Evolutionary conservation across 2,113 vertebrate genomes (phyloP).

Genomic region (Morone chrysops): DNA sequence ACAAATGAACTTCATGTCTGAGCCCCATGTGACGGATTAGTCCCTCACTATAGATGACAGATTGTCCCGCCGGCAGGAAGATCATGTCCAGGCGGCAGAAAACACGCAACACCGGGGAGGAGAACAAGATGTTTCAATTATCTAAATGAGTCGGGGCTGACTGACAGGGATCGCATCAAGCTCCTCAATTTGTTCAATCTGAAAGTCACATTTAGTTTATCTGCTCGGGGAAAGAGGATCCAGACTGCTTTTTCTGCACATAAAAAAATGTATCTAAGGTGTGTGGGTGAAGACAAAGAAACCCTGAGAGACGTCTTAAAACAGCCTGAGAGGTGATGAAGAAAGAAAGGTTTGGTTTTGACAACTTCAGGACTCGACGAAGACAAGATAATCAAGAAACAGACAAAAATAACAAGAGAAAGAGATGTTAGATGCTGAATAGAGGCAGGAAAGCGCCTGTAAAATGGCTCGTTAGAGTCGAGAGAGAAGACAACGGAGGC

Average conservation of each 20-base stretch:
- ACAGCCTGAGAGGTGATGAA: background rate
- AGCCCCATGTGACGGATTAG: conserved; percentile 23
- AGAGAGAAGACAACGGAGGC: no score
- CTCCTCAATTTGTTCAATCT: background rate
- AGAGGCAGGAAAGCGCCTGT: background rate
- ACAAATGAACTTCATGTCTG: background rate
- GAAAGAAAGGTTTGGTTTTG: background rate
- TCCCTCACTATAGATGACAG: conserved; percentile 37
- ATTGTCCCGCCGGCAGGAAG: conserved; percentile 27
- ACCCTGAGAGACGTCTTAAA: background rate
- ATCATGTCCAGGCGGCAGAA: conserved; percentile 28
- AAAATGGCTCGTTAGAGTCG: background rate
- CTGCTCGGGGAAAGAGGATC: background rate
- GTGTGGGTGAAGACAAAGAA: background rate
- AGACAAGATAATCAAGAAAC: background rate
- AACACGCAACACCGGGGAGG: conserved; percentile 2
- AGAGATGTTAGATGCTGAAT: background rate
- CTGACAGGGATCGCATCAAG: background rate
- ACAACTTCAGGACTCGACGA: background rate
- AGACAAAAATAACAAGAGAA: background rate
- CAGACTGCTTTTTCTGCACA: background rate
- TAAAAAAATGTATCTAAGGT: no score
- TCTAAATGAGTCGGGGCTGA: conserved; percentile 31
- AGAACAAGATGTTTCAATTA: conserved; percentile 58
- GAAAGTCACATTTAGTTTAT: background rate